A percentile compares a stretch with the other conserved stretches of the same genome.
Conservation (phyloP, 2,797 vertebrate species). For the Tympanoctomys barrerae region DNA sequence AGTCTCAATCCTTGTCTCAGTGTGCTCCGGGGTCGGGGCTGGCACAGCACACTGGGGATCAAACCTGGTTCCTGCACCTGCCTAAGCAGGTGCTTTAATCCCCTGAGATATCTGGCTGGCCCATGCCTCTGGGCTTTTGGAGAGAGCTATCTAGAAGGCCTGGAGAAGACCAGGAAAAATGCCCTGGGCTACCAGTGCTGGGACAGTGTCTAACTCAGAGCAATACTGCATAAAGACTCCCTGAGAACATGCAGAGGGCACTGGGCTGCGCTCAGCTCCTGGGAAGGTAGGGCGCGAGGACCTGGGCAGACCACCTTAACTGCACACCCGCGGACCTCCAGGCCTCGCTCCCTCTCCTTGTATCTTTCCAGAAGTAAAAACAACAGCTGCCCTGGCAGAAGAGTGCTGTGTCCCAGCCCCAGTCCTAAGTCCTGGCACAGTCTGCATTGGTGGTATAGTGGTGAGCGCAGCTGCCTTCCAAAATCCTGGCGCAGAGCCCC, state of each 20-base stretch:
- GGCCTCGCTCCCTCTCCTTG: not conserved
- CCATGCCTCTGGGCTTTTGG: not conserved
- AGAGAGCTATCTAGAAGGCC: not conserved
- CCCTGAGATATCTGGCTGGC: too few species aligned
- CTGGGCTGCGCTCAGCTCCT: not conserved
- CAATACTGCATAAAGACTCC: not conserved
- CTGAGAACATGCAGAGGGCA: not conserved
- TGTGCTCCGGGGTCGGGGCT: too few species aligned
- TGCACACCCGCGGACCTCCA: not conserved
- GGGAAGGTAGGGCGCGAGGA: too few species aligned
- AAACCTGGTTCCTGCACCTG: too few species aligned
- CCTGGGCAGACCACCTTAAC: not conserved
- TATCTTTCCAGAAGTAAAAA: not conserved
- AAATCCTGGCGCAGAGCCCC: not conserved
- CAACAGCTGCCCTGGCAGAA: not conserved
- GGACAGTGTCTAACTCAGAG: not conserved
- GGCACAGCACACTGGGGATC: too few species aligned
- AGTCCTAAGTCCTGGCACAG: not conserved
- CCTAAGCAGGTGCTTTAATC: too few species aligned
- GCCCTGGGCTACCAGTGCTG: not conserved
- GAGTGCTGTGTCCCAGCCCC: not conserved
- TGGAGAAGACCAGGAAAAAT: not conserved
- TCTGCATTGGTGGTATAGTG: too few species aligned
- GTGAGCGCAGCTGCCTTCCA: too few species aligned
- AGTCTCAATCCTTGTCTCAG: too few species aligned